Evolutionary conservation across 2,113 vertebrate genomes (phyloP).

Genomic region (Apaloderma vittatum): DNA sequence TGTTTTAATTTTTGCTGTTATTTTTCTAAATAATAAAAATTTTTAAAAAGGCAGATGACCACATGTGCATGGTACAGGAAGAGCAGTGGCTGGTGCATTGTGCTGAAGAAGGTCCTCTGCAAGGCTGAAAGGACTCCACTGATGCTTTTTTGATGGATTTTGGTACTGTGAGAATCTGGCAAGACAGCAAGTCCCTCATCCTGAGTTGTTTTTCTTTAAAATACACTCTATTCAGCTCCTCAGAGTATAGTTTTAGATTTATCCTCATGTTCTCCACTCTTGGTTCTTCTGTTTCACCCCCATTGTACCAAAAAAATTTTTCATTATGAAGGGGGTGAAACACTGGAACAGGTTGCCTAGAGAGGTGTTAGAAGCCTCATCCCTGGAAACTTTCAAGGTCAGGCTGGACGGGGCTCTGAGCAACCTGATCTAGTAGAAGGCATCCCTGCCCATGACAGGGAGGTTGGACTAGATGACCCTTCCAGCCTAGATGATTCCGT

Average conservation of each 20-base stretch:
- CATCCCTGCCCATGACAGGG: no score
- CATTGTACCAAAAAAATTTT: no score
- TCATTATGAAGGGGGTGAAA: no score
- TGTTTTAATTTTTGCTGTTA: background rate
- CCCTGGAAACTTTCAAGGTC: no score
- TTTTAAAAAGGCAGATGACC: background rate
- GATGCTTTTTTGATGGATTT: background rate
- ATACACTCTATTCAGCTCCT: background rate
- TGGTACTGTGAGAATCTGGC: background rate
- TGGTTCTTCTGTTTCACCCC: background rate
- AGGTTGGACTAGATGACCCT: no score
- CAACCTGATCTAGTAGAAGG: no score
- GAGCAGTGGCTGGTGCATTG: background rate
- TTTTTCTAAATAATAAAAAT: no score
- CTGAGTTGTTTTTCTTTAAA: background rate
- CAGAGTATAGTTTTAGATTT: background rate
- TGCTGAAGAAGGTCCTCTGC: background rate
- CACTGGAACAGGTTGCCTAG: no score
- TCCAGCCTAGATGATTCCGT: no score
- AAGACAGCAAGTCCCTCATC: background rate
- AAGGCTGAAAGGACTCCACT: background rate
- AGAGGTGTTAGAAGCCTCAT: no score
- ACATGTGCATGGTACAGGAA: rapidly evolving
- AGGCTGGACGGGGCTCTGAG: no score
- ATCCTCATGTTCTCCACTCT: background rate